Evolutionary conservation across 1,140 invertebrate species (phyloP), one percentile per base, ranked within the genome.

Genomic region (Lepidurus couesii): DNA sequence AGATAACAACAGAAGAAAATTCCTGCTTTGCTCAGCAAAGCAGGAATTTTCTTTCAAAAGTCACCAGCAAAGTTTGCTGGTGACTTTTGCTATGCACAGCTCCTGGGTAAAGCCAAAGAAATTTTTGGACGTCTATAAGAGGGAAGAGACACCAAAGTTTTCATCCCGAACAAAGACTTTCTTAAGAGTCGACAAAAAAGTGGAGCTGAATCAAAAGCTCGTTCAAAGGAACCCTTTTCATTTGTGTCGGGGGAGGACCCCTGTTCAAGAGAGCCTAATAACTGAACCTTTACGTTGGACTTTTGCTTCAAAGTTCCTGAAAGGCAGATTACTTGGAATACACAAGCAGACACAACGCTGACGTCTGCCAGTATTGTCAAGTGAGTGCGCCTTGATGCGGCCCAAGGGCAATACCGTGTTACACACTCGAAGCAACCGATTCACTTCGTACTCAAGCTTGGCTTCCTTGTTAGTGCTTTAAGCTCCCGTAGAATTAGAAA

Each of bases 291-390:
- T 65, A 65, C 53, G 16, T 65, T 13, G 53, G 53, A 65, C 16
- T 13, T 13, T n/a, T 7, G 53, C 53, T 65, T 65, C 53, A 65
- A 65, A 65, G 53, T 65, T 21, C 21, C 53, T 65, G 21, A 65
- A 65, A 65, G 53, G 53, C 53, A 9, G 47, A 65, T 65, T 65
- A 65, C 47, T 65, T 13, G 21, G 53, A 65, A 65, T 21, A 65
- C 53, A 65, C 53, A 65, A 21, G 34, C 53, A 11, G 53, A 65
- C 53, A 65, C 53, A 65, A 21, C 16, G 53, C 53, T 65, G 53
- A 65, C 53, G 53, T 65, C 53, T 13, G 53, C 53, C 53, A 65
- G 53, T 65, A 65, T 65, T 65, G 53, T 65, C 53, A 65, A 65
- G 53, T n/a, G 53, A 7, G 16, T 65, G 4, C 53, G 53, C 53